Percentiles rank a stretch among this genome's conserved stretches.
Evolutionary conservation across 1,140 invertebrate genomes (phyloP).

Genomic region (Diabrotica virgifera): DNA sequence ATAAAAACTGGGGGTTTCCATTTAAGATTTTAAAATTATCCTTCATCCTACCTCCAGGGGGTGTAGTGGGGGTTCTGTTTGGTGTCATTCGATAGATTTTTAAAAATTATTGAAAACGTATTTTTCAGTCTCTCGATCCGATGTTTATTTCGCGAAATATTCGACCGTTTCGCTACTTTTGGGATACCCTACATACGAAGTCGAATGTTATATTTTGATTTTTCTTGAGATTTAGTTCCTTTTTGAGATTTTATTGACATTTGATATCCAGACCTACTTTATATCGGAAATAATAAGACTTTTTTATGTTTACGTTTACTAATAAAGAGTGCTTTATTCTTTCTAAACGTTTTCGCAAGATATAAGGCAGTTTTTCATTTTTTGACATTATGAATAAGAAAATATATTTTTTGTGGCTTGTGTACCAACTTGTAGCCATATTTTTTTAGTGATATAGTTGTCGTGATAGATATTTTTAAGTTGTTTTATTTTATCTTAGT

Average conservation of each 20-base stretch:
- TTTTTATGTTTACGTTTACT: background rate
- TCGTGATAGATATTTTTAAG: slow-evolving; percentile 15
- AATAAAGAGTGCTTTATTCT: background rate
- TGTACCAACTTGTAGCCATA: slow-evolving; percentile 20
- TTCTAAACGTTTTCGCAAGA: background rate
- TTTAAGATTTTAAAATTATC: too few relatives aligned
- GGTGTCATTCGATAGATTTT: too few relatives aligned
- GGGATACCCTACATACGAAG: too few relatives aligned
- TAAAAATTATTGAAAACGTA: too few relatives aligned
- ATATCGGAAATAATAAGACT: slow-evolving; percentile 3
- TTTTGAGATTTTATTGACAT: background rate
- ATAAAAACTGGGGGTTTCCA: too few relatives aligned
- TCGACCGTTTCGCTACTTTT: too few relatives aligned
- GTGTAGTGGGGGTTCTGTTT: too few relatives aligned
- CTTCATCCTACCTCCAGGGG: too few relatives aligned
- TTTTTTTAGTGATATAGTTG: slow-evolving; percentile 21
- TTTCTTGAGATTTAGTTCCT: too few relatives aligned
- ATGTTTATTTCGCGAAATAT: too few relatives aligned
- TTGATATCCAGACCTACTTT: background rate
- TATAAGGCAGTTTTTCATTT: background rate
- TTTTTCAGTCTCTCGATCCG: too few relatives aligned
- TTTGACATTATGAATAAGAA: background rate
- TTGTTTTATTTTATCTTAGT: slow-evolving; percentile 15
- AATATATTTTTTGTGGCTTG: slow-evolving; percentile 3
- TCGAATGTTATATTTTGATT: too few relatives aligned